Conservation (phyloP, 2,888 invertebrate species). For the Troilus luridus region DNA sequence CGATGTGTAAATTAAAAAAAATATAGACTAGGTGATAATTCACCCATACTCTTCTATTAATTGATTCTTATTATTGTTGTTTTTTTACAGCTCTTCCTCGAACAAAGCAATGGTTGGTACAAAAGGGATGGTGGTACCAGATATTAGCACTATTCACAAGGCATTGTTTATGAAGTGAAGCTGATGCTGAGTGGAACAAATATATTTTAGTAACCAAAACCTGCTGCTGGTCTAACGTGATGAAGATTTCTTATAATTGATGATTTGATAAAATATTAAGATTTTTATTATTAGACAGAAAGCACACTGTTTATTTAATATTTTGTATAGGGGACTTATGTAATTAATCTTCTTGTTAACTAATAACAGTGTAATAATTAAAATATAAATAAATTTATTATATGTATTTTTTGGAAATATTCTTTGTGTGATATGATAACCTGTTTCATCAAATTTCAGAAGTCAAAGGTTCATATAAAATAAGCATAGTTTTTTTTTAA, state of each 20-base stretch:
- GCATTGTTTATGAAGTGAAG: slow-evolving; percentile 72
- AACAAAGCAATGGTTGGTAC: slow-evolving; percentile 68
- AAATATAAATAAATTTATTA: slow-evolving; percentile 45
- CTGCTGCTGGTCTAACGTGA: not conserved
- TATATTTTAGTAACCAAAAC: slow-evolving; percentile 2
- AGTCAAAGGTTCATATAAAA: too few relatives aligned
- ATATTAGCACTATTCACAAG: slow-evolving; percentile 80
- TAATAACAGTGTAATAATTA: not conserved
- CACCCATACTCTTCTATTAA: too few relatives aligned
- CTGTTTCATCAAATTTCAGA: too few relatives aligned
- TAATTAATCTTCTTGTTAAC: slow-evolving; percentile 41
- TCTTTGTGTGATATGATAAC: not conserved
- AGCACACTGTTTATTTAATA: slow-evolving; percentile 29
- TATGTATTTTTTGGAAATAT: slow-evolving; percentile 13
- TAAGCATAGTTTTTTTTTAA: too few relatives aligned
- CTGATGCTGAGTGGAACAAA: not conserved
- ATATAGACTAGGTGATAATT: too few relatives aligned
- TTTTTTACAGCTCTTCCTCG: slow-evolving; percentile 54
- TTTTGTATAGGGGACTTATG: slow-evolving; percentile 37
- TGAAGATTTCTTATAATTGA: slow-evolving; percentile 1
- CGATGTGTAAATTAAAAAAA: too few relatives aligned
- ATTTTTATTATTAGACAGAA: slow-evolving; percentile 45
- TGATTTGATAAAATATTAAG: slow-evolving; percentile 16
- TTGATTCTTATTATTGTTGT: not conserved
- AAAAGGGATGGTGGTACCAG: slow-evolving; percentile 76